Base-by-base conservation (phyloP, 2,888 invertebrate species). In the Eubasilissa splendida region DNA sequence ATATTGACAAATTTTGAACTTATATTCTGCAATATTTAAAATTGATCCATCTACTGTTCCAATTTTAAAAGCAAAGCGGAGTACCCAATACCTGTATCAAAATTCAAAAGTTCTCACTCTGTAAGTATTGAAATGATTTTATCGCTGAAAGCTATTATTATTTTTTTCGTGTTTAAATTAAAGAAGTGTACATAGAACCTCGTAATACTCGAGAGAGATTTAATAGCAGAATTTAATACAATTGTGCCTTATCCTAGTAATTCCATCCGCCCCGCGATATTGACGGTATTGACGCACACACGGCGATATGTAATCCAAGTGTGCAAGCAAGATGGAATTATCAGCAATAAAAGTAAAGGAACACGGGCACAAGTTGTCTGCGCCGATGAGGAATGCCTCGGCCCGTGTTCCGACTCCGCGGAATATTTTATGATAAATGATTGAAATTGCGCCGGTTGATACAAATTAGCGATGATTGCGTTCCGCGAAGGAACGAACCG, bases 281-380 rank as follows among this genome's bases (percentile, higher is more conserved):
- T 22, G 22, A 53, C 53, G 33, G 42, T 68, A 68, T 68, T 71
- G 66, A 78, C 66, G 76, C 53, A 42, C 78, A 63, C 71, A 71
- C 59, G 42, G 59, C 50, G 12, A 42, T 59, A 73, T 78, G 76
- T 80, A 80, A 83, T 83, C 68, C 80, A 80, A 68, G 79, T 75
- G 82, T 80, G 79, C 71, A 76, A 79, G 73, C 82, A 65, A 81
- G 66, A 79, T 80, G 83, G 77, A 83, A 83, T 83, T 83, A 83
- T 81, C 83, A 75, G 81, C 83, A 83, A 83, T 83, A 83, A 83
- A 83, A 83, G 68, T 77, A 79, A 83, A 79, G 79, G 42, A 63
- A 73, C 78, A 78, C 33, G 78, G 14, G 63, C 22, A 78, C 54
- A 53, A n/a, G 42, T 50, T 33, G 73, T 73, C 42, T 63, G 52